Percentiles rank a stretch among this genome's conserved stretches.
These are phyloP conservation scores for Pituophis catenifer DNA, from an alignment of 2,113 vertebrate species.

Conservation along the genomic window DNA sequence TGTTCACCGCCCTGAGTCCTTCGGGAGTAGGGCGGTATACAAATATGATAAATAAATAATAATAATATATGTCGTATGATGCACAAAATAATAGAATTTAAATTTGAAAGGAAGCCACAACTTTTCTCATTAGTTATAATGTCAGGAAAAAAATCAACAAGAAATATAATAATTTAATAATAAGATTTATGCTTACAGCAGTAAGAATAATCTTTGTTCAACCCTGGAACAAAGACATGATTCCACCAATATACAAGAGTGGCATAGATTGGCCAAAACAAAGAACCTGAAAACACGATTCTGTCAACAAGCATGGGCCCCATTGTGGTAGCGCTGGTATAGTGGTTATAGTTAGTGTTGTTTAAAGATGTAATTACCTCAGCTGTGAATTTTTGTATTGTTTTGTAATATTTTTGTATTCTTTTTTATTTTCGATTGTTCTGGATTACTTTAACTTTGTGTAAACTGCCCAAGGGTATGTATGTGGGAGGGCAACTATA, in stretches of 20 bases:
- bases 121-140: neutral
- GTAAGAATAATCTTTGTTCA: neutral
- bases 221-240: neutral
- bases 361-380: neutral
- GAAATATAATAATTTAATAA: neutral
- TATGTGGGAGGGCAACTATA: neutral
- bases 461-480: neutral
- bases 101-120: neutral
- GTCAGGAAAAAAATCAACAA: neutral
- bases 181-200: neutral
- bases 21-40: no score
- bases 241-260: neutral
- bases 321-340: neutral
- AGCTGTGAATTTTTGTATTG: neutral
- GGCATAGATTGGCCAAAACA: neutral
- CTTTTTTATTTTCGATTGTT: neutral
- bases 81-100: neutral
- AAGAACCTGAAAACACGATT: neutral
- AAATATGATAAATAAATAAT: neutral
- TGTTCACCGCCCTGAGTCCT: no score
- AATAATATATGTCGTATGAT: neutral
- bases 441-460: neutral
- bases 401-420: neutral
- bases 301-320: neutral
- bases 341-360: neutral